phyloP scores from a whole-genome alignment of 1,140 invertebrate genomes.

The Lamellibrachia luymesi region DNA sequence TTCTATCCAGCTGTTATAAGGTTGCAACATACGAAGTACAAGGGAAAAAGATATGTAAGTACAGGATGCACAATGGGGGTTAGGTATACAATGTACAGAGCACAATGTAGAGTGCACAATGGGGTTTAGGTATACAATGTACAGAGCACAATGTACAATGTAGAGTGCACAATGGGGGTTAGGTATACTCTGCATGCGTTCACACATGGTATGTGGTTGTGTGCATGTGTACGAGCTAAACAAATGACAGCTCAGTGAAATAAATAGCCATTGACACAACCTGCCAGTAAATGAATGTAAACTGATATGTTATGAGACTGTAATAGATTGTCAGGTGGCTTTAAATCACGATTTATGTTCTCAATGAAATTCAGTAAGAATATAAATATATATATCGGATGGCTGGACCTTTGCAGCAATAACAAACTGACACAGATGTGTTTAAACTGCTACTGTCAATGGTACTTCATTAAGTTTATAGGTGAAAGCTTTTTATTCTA shows the following conservation, averaged over 20 bases:
- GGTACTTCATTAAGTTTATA: background rate
- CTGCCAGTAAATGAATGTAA: background rate
- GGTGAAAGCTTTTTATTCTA: background rate
- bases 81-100: no score
- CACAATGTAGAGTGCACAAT: no score
- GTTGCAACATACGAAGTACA: no score
- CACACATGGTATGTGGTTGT: background rate
- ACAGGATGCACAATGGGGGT: no score
- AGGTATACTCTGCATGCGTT: no score
- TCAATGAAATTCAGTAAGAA: background rate
- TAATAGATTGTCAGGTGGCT: background rate
- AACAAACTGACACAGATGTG: background rate
- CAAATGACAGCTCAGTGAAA: background rate
- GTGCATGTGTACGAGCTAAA: background rate
- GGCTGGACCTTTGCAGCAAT: background rate
- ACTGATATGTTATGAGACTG: background rate
- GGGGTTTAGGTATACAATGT: no score
- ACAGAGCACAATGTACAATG: no score
- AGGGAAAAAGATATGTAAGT: no score
- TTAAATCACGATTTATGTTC: background rate
- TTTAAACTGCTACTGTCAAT: background rate
- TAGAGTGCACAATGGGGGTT: no score
- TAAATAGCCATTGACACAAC: background rate
- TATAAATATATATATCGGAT: background rate
- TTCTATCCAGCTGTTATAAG: no score